A percentile compares a stretch with the other conserved stretches of the same genome.
These are phyloP conservation scores for Cassiopea andromeda DNA, from an alignment of 30 jellyfish, hydroid and myxozoan genomes.

Conservation along the genomic window DNA sequence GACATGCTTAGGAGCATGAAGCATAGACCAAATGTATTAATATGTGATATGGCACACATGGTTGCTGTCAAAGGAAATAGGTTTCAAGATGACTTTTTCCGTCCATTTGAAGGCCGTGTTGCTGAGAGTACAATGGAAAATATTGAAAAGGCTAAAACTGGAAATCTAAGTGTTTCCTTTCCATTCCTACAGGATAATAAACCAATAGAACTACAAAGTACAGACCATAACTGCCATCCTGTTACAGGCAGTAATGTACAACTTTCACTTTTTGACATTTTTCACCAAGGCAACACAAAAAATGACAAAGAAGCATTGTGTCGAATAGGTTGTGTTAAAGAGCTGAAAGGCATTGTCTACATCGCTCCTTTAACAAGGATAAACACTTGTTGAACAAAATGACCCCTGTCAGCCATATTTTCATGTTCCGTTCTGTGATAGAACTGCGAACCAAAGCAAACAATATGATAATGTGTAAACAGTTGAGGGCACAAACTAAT, in stretches of 20 bases:
- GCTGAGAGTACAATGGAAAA: conserved; percentile 34
- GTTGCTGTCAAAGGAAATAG: conserved; percentile 56
- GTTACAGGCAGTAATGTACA: conserved; percentile 28
- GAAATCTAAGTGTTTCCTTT: conserved; percentile 21
- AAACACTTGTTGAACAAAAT: conserved; percentile 35
- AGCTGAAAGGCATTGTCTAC: conserved; percentile 15
- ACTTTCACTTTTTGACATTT: conserved; percentile 26
- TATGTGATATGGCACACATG: conserved; percentile 75
- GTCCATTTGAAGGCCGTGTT: conserved; percentile 68
- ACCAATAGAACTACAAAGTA: not conserved
- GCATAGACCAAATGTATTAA: conserved; percentile 38
- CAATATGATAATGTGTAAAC: not conserved
- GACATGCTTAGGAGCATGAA: conserved; percentile 48
- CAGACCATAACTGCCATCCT: conserved; percentile 12
- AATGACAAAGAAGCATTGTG: conserved; percentile 11
- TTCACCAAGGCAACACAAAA: conserved; percentile 21
- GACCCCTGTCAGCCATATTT: conserved; percentile 33
- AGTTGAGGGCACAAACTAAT: not conserved
- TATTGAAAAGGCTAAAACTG: conserved; percentile 9
- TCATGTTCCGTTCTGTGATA: conserved; percentile 19
- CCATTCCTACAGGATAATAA: conserved; percentile 31
- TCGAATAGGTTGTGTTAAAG: conserved; percentile 45
- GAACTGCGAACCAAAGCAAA: conserved; percentile 30
- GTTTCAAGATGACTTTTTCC: not conserved
- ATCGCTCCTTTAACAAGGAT: conserved; percentile 3